A percentile compares a stretch with the other conserved stretches of the same genome.
These are phyloP conservation scores for Mythimna impura DNA, from an alignment of 2,888 invertebrate species.

Conservation along the genomic window DNA sequence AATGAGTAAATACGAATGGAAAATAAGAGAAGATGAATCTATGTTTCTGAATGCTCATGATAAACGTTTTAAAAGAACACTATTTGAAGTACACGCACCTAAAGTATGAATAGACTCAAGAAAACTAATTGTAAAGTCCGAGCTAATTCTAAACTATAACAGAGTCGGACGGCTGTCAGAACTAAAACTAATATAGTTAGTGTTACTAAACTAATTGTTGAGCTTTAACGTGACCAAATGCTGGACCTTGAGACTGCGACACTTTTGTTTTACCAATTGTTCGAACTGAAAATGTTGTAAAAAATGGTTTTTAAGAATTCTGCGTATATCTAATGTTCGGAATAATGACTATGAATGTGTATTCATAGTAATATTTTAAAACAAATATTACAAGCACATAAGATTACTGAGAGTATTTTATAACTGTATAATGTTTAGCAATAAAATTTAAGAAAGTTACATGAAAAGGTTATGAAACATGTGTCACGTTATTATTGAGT, in stretches of 20 bases:
- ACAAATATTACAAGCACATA: too few relatives aligned
- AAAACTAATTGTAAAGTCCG: slow-evolving; percentile 44
- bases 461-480: background rate
- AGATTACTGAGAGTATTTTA: background rate
- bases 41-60: too few relatives aligned
- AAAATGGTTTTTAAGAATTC: background rate
- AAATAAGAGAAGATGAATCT: too few relatives aligned
- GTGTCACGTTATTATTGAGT: background rate
- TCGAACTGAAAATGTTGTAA: background rate
- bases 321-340: background rate
- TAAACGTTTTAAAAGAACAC: too few relatives aligned
- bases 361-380: too few relatives aligned
- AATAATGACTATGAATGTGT: background rate
- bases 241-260: slow-evolving; percentile 37
- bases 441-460: background rate
- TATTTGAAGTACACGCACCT: background rate
- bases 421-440: background rate
- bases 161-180: slow-evolving; percentile 61
- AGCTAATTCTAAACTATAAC: slow-evolving; percentile 54
- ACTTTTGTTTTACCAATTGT: slow-evolving; percentile 28
- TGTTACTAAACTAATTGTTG: slow-evolving; percentile 57
- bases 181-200: slow-evolving; percentile 57
- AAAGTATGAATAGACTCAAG: slow-evolving; percentile 29
- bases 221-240: slow-evolving; percentile 52
- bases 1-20: too few relatives aligned